These are phyloP conservation scores for Helogale parvula DNA, from an alignment of 2,113 vertebrate species.

Conservation along the genomic window DNA sequence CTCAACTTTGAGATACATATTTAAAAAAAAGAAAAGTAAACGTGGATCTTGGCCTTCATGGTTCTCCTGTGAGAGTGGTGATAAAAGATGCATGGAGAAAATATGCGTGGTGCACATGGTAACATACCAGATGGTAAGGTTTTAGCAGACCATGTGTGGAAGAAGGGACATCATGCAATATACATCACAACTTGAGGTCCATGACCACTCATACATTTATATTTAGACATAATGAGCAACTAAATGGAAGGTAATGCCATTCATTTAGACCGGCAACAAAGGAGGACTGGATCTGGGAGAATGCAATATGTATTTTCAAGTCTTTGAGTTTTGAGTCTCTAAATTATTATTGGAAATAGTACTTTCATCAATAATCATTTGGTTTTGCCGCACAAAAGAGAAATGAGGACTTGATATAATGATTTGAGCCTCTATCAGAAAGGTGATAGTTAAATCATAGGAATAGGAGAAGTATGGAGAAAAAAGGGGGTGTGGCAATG, in stretches of 20 bases:
- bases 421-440: not conserved
- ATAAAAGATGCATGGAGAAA: not conserved
- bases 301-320: not conserved
- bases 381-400: not conserved
- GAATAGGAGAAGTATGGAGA: not conserved
- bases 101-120: not conserved
- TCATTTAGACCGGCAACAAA: not conserved
- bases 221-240: rapidly evolving
- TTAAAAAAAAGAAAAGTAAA: not conserved
- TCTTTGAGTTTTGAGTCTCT: not conserved
- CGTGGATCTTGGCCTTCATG: not conserved
- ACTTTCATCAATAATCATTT: not conserved
- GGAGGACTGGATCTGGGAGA: not conserved
- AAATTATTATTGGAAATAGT: not conserved
- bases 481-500: not conserved
- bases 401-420: not conserved
- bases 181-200: not conserved
- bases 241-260: not conserved
- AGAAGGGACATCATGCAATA: rapidly evolving
- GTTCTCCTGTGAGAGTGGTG: not conserved
- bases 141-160: not conserved
- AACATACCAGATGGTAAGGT: not conserved
- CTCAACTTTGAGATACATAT: not conserved
- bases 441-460: not conserved
- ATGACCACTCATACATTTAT: not conserved